These are phyloP conservation scores for Lamellibrachia satsuma DNA, from an alignment of 2,888 invertebrate species.

Conservation along the genomic window DNA sequence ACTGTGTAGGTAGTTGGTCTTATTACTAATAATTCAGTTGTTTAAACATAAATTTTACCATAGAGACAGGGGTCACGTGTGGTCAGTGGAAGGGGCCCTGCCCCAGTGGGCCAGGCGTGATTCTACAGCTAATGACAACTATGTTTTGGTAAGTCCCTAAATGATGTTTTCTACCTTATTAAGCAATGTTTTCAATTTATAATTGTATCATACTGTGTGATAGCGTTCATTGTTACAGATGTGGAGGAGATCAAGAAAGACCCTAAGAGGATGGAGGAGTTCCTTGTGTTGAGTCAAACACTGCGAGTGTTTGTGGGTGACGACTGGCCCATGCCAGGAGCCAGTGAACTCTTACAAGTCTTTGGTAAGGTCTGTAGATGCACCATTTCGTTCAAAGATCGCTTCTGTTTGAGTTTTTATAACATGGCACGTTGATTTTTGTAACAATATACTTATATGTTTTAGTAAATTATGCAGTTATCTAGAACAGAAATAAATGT, in stretches of 20 bases:
- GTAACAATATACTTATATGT: no score
- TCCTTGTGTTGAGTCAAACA: conserved; percentile 78
- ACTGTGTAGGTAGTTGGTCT: no score
- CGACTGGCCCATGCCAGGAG: conserved; percentile 75
- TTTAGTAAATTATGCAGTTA: not conserved
- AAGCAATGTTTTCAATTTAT: no score
- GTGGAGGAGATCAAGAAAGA: conserved; percentile 83
- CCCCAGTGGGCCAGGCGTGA: no score
- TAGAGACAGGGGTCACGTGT: no score
- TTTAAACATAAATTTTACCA: no score
- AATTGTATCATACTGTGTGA: no score
- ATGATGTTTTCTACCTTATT: no score
- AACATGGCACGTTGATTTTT: not conserved
- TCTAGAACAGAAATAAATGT: not conserved
- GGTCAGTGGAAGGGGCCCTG: no score
- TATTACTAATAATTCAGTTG: no score
- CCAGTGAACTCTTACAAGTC: conserved; percentile 81
- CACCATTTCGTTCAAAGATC: not conserved
- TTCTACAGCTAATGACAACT: no score
- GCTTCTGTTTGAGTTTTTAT: not conserved
- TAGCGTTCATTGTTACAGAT: conserved; percentile 74
- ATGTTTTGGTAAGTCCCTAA: no score
- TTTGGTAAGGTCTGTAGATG: conserved; percentile 81
- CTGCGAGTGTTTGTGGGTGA: conserved; percentile 78
- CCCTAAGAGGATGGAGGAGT: conserved; percentile 79